Percentiles rank a stretch among this genome's conserved stretches.
phyloP scores from a whole-genome alignment of 2,888 invertebrate species.

The Opisthograptis luteolata region DNA sequence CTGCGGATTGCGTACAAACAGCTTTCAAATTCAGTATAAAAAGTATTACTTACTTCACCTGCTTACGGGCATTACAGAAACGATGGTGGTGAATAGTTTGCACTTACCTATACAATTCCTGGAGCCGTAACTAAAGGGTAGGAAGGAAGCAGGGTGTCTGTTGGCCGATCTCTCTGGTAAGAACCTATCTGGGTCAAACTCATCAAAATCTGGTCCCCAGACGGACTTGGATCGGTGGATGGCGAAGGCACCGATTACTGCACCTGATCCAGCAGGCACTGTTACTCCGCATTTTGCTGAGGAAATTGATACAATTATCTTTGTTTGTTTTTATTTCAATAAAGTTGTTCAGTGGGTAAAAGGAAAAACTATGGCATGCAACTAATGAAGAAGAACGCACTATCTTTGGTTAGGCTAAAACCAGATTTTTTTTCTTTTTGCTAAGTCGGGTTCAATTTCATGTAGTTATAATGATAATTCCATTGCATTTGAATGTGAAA shows the following conservation, averaged over 20 bases:
- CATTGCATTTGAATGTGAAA: no score
- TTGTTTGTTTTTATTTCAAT: background rate
- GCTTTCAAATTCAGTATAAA: no score
- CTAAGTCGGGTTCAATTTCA: no score
- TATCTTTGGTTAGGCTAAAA: no score
- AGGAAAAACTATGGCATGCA: no score
- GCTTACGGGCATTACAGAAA: background rate
- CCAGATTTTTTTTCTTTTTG: no score
- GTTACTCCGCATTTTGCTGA: conserved; percentile 68
- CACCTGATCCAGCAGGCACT: conserved; percentile 71
- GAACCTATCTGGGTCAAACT: conserved; percentile 86
- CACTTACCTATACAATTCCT: conserved; percentile 75
- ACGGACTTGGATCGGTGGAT: conserved; percentile 76
- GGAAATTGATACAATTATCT: background rate
- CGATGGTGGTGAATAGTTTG: no score
- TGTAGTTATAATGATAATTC: no score
- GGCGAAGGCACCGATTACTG: conserved; percentile 72
- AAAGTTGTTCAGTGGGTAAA: no score
- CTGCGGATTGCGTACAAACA: no score
- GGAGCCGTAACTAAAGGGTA: conserved; percentile 78
- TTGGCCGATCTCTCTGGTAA: conserved; percentile 73
- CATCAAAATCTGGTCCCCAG: conserved; percentile 83
- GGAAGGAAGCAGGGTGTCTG: conserved; percentile 73
- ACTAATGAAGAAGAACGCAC: no score
- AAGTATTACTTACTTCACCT: no score